phyloP scores from a whole-genome alignment of 2,113 vertebrate genomes.

The Anarrhichthys ocellatus region DNA sequence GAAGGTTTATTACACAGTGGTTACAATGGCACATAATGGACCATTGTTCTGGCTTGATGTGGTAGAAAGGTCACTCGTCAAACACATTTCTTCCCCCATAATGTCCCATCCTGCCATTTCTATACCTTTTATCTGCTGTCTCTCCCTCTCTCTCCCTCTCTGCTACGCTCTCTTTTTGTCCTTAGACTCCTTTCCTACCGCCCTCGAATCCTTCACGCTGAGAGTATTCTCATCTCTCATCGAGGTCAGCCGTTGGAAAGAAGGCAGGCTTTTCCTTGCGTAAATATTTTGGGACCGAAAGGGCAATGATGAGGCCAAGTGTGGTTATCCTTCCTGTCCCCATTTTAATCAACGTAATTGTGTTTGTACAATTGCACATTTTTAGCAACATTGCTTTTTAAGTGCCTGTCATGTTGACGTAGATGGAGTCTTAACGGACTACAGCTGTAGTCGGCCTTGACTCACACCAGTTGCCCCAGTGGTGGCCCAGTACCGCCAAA shows the following conservation, averaged over 20 bases:
- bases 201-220: background rate
- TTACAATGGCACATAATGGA: conserved; percentile 73
- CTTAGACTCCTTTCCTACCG: background rate
- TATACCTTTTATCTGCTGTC: conserved; percentile 33
- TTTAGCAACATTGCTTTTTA: conserved; percentile 20
- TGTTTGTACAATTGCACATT: conserved; percentile 19
- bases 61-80: conserved; percentile 75
- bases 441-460: background rate
- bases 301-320: conserved; percentile 35
- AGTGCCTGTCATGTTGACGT: conserved; percentile 25
- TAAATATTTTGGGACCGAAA: conserved; percentile 47
- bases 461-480: background rate
- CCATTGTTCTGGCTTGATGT: conserved; percentile 74
- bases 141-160: background rate
- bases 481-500: too few relatives aligned
- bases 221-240: conserved; percentile 35
- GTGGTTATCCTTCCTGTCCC: conserved; percentile 54
- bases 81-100: conserved; percentile 57
- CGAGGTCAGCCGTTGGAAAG: conserved; percentile 5
- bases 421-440: conserved; percentile 9
- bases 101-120: conserved; percentile 60
- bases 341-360: conserved; percentile 30
- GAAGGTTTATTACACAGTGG: conserved; percentile 55
- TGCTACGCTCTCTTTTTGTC: background rate
- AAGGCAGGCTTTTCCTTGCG: conserved; percentile 4